phyloP scores from a whole-genome alignment of 2,113 vertebrate species.

The Noctilio leporinus region DNA sequence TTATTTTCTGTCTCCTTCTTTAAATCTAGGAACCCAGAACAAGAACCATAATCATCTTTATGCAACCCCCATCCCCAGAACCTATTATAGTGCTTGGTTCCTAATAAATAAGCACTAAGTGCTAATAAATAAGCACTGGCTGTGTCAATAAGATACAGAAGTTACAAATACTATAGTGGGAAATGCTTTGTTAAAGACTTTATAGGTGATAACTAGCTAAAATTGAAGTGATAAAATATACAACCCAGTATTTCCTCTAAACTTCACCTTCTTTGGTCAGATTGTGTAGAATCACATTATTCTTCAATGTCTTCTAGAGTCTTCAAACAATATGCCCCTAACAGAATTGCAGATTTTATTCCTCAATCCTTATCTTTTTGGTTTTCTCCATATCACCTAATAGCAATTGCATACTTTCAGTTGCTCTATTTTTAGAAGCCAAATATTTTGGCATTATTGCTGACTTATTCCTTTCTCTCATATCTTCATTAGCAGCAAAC shows the following conservation, averaged over 20 bases:
- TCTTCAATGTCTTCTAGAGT: background rate
- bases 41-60: background rate
- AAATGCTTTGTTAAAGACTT: background rate
- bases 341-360: background rate
- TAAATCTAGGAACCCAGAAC: background rate
- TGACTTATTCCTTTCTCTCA: background rate
- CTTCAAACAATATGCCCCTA: background rate
- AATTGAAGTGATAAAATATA: constrained; percentile 5
- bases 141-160: background rate
- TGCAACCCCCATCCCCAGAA: background rate
- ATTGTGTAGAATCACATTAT: background rate
- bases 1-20: background rate
- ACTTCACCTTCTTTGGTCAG: background rate
- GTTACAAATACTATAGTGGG: background rate
- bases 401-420: background rate
- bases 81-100: background rate
- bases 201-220: background rate
- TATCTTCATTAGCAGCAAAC: background rate
- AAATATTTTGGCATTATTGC: background rate
- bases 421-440: background rate
- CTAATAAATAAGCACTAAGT: background rate
- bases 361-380: background rate
- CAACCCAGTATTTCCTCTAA: background rate
- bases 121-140: background rate
- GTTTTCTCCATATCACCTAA: background rate